Percentiles rank a stretch among this genome's conserved stretches.
Conservation (phyloP, 2,888 invertebrate genomes). For the Spodoptera littoralis region DNA sequence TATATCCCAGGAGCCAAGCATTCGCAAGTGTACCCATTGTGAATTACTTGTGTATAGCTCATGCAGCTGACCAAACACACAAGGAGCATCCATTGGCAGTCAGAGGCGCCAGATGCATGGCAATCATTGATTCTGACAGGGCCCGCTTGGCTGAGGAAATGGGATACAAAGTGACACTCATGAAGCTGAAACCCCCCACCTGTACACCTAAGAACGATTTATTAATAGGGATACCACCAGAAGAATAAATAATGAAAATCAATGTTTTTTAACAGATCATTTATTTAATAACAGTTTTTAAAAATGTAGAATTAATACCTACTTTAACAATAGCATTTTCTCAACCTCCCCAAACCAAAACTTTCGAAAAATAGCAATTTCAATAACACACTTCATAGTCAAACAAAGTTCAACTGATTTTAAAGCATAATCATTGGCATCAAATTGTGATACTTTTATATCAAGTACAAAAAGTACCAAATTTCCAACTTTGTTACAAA, state of each 20-base stretch:
- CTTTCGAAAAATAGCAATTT: conserved; percentile 29
- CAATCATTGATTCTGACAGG: conserved; percentile 95
- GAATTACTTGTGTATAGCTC: conserved; percentile 94
- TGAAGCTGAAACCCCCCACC: conserved; percentile 92
- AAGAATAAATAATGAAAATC: conserved; percentile 53
- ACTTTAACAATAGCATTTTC: conserved; percentile 40
- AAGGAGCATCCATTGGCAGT: conserved; percentile 91
- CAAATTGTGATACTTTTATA: conserved; percentile 39
- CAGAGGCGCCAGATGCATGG: conserved; percentile 96
- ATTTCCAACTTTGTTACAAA: conserved; percentile 26
- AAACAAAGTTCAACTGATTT: conserved; percentile 27
- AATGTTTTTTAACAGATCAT: conserved; percentile 59
- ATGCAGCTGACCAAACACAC: conserved; percentile 97
- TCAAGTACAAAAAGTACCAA: conserved; percentile 30
- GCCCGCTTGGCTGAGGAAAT: conserved; percentile 92
- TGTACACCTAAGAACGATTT: conserved; percentile 98
- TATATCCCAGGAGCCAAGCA: conserved; percentile 94
- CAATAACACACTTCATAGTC: conserved; percentile 17
- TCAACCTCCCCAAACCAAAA: conserved; percentile 20
- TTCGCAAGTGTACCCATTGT: conserved; percentile 85
- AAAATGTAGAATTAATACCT: conserved; percentile 50
- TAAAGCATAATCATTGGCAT: conserved; percentile 31
- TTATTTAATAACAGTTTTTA: conserved; percentile 61
- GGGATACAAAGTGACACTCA: conserved; percentile 93
- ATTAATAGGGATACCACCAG: conserved; percentile 90